A percentile compares a stretch with the other conserved stretches of the same genome.
Evolutionary conservation across 2,113 vertebrate genomes (phyloP).

Genomic region (Nyctereutes procyonoides): DNA sequence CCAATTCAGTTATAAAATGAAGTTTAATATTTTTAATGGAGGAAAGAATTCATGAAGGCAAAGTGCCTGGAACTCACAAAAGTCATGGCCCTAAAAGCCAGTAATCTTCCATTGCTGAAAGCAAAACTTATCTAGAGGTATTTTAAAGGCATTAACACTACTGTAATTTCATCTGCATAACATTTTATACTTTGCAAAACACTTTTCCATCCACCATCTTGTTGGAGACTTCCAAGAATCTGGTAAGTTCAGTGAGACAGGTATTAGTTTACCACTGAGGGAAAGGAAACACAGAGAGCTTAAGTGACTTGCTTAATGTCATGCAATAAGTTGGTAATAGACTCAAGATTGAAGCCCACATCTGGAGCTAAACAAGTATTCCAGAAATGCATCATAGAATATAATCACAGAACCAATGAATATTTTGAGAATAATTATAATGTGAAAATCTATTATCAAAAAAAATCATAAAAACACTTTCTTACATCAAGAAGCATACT

Average conservation of each 20-base stretch:
- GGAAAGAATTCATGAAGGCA: not conserved
- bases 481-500: not conserved
- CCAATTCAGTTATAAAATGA: not conserved
- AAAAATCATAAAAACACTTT: not conserved
- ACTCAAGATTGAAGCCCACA: not conserved
- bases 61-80: not conserved
- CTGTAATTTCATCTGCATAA: not conserved
- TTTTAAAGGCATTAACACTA: conserved; percentile 1
- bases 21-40: not conserved
- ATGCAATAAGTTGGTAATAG: not conserved
- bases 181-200: conserved; percentile 13
- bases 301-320: not conserved
- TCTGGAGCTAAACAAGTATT: not conserved
- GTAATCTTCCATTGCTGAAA: not conserved
- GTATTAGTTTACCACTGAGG: not conserved
- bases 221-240: conserved; percentile 17
- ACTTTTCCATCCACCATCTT: not conserved
- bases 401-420: not conserved
- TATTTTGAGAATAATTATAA: conserved; percentile 36
- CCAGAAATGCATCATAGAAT: not conserved
- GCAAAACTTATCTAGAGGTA: not conserved
- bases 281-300: not conserved
- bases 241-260: not conserved
- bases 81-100: not conserved
- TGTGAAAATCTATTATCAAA: not conserved